Percentiles rank a stretch among this genome's conserved stretches.
Conservation (phyloP, 92 coral and sea anemone species). For the Isaurus tuberculatus region DNA sequence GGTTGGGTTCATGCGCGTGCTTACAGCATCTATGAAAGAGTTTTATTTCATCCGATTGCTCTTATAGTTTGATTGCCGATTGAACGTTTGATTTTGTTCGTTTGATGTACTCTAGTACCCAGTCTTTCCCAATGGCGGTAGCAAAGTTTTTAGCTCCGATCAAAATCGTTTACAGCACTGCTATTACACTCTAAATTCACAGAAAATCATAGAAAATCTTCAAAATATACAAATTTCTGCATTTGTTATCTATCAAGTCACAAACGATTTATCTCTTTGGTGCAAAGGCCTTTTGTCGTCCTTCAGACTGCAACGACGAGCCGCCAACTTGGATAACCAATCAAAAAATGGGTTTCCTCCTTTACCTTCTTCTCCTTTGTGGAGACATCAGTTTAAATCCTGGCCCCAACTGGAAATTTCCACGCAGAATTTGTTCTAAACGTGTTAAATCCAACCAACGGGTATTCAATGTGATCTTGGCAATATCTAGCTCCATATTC, state of each 20-base stretch:
- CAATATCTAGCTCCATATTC: neutral
- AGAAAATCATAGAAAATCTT: neutral
- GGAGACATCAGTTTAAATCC: neutral
- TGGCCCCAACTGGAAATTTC: neutral
- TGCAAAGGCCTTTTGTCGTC: neutral
- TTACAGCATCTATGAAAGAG: too few relatives aligned
- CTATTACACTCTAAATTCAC: neutral
- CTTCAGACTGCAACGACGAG: constrained; percentile 6
- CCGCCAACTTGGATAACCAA: neutral
- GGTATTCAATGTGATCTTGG: neutral
- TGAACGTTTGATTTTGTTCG: too few relatives aligned
- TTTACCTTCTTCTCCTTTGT: constrained; percentile 1
- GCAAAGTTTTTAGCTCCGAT: neutral
- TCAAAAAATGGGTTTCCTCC: neutral
- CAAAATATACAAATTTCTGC: neutral
- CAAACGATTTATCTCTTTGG: neutral
- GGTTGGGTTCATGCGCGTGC: too few relatives aligned
- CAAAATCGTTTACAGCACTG: neutral
- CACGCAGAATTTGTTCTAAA: neutral
- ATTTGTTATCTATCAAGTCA: neutral
- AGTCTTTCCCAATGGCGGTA: neutral
- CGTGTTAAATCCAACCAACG: neutral
- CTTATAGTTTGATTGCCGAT: too few relatives aligned
- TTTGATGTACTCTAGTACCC: too few relatives aligned
- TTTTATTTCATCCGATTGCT: too few relatives aligned